Base-by-base conservation (phyloP, 1,140 invertebrate genomes). In the Aleiodes sp. region DNA sequence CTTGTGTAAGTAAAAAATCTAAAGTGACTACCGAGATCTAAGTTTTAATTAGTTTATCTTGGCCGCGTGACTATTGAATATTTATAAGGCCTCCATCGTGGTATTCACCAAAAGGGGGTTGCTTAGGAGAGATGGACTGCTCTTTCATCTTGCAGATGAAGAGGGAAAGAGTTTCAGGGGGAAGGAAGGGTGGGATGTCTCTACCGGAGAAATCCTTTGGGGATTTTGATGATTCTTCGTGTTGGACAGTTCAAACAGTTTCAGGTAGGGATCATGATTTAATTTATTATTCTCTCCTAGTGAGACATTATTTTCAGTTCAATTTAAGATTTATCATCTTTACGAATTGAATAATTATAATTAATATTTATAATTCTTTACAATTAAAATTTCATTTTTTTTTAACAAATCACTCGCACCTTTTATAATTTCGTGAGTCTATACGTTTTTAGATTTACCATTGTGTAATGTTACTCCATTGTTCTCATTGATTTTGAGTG, bases 1-100 rank as follows among this genome's bases (percentile, higher is more conserved):
- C 83, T 84, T 86, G 84, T 86, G 85, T 86, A 86, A 86, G 85
- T 86, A 86, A 86, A 59, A 86, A 86, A 86, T 86, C 83, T 85
- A 86, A 86, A 86, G 84, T 86, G 83, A 85, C 84, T 86, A 86
- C 84, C 84, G 82, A 86, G 83, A 85, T 86, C 85, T 85, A 86
- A 86, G 85, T 86, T 86, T 86, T 86, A 86, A 86, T 86, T 86
- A 86, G 85, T 86, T 86, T 86, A 86, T 86, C 84, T 86, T 86
- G 82, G 84, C 84, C 84, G 85, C 84, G 82, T 86, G 84, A 84
- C 84, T 85, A 86, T 86, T 86, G 85, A 86, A 86, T 86, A 86
- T 86, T 86, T 86, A 86, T 86, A 82, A 86, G 82, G 39, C 80
- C 76, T 77, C 78, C 73, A 76, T 73, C 73, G 74, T 29, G 26